Conservation (phyloP, 2,797 vertebrate species). For the Eutrigla gurnardus region DNA sequence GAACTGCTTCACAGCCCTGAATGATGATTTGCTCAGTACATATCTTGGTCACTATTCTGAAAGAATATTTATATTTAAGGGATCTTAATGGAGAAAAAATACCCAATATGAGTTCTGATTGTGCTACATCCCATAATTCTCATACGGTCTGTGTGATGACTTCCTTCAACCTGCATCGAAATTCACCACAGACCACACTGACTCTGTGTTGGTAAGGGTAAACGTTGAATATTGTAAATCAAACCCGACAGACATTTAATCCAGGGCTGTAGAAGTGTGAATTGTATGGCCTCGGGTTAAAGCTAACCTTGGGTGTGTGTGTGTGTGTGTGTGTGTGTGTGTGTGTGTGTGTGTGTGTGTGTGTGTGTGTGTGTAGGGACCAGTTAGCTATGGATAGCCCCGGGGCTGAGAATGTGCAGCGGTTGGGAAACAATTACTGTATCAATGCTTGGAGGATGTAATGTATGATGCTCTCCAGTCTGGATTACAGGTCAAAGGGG, state of each 20-base stretch:
- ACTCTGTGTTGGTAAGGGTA: background rate
- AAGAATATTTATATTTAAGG: background rate
- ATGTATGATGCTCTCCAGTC: background rate
- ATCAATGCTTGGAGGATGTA: background rate
- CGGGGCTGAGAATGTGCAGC: background rate
- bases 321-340: background rate
- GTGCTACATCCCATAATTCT: background rate
- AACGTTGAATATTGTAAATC: background rate
- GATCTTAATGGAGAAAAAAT: background rate
- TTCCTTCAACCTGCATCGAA: background rate
- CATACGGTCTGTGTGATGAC: background rate
- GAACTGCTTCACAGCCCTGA: background rate
- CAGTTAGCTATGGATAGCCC: background rate
- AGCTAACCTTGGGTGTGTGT: background rate
- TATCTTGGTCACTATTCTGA: background rate
- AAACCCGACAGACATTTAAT: no score
- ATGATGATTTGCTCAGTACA: background rate
- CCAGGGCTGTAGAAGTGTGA: no score
- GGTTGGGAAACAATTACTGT: background rate
- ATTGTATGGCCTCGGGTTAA: no score
- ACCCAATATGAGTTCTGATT: no score
- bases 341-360: background rate
- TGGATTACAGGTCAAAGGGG: background rate
- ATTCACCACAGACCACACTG: conserved; percentile 1
- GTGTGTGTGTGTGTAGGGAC: background rate